Percentiles rank a stretch among this genome's conserved stretches.
Conservation (phyloP, 2,113 vertebrate species). For the Empidonax traillii region DNA sequence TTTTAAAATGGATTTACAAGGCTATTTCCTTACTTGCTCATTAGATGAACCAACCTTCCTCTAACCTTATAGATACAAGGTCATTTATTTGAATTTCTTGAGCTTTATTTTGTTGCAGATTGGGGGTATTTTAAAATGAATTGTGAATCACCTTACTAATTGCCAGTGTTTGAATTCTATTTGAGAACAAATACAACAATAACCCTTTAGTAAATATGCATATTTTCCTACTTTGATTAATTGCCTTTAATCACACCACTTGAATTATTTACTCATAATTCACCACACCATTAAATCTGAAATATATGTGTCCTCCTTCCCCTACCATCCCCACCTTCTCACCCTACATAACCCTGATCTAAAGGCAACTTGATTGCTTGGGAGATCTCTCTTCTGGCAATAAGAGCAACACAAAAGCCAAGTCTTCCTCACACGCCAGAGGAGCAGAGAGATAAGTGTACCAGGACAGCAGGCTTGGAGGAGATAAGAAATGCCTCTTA, state of each 20-base stretch:
- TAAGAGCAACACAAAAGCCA: background rate
- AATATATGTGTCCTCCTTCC: background rate
- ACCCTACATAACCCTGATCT: background rate
- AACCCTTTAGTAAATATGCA: background rate
- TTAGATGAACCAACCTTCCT: background rate
- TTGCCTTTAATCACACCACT: background rate
- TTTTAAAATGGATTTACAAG: background rate
- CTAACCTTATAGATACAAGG: background rate
- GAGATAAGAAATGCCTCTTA: background rate
- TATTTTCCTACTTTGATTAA: background rate
- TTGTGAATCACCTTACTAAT: background rate
- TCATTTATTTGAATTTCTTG: background rate
- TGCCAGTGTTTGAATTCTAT: background rate
- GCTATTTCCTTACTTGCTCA: background rate
- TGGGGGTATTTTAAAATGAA: background rate
- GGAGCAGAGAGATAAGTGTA: background rate
- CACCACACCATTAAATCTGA: background rate
- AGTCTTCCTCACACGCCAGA: background rate
- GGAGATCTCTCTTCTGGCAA: background rate
- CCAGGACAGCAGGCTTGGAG: background rate
- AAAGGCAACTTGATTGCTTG: background rate
- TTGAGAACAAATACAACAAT: background rate
- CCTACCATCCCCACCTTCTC: background rate
- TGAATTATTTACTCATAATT: background rate
- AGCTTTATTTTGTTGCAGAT: background rate